A percentile compares a stretch with the other conserved stretches of the same genome.
Evolutionary conservation across 2,888 invertebrate genomes (phyloP).

Genomic region (Drosophila picticornis): DNA sequence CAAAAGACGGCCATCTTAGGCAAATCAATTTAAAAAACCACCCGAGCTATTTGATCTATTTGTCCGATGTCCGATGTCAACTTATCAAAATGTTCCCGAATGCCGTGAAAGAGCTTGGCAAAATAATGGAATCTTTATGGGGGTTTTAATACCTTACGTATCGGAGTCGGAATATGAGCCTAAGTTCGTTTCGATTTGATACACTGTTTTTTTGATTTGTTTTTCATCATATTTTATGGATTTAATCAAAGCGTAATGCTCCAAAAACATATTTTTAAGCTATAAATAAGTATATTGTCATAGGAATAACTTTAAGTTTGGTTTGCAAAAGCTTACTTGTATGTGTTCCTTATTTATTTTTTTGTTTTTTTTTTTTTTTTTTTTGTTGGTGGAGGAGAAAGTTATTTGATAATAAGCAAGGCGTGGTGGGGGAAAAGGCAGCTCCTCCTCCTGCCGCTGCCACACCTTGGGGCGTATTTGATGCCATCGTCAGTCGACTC

Average conservation of each 20-base stretch:
- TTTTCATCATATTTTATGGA: not conserved
- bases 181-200: not conserved
- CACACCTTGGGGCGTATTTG: too few species aligned
- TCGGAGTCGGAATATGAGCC: not conserved
- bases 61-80: not conserved
- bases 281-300: not conserved
- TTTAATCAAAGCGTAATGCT: not conserved
- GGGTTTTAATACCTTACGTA: not conserved
- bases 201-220: not conserved
- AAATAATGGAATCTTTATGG: not conserved
- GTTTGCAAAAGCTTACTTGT: not conserved
- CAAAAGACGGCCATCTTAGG: not conserved
- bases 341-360: not conserved
- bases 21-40: not conserved
- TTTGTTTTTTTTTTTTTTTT: not conserved
- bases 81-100: too few species aligned
- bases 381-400: not conserved
- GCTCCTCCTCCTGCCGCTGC: not conserved
- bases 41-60: not conserved
- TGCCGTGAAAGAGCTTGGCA: not conserved
- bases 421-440: not conserved
- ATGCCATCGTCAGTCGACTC: slow-evolving; percentile 1
- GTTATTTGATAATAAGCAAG: not conserved
- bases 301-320: not conserved
- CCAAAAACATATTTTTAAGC: not conserved